Conservation (phyloP, 1,140 invertebrate genomes). For the Aphis gossypii region DNA sequence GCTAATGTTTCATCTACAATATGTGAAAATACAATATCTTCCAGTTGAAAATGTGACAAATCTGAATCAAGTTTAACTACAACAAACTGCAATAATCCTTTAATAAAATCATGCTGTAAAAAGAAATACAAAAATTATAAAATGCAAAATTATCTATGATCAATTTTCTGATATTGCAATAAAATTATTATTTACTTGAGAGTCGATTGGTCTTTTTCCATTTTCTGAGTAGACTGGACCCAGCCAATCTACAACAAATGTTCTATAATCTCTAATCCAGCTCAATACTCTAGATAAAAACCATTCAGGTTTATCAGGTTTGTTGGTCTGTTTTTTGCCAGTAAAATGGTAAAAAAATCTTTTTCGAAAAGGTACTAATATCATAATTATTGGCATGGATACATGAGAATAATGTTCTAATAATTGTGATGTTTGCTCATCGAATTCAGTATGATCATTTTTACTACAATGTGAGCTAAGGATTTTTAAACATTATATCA, state of each 20-base stretch:
- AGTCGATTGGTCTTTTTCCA: conserved; percentile 2
- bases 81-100: conserved; percentile 81
- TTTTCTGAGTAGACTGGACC: conserved; percentile 80
- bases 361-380: conserved; percentile 76
- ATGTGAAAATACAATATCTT: conserved; percentile 87
- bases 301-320: conserved; percentile 92
- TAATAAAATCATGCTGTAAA: conserved; percentile 84
- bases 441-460: conserved; percentile 64
- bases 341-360: conserved; percentile 91
- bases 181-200: conserved; percentile 15
- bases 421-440: conserved; percentile 67
- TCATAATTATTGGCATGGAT: conserved; percentile 71
- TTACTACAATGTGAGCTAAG: conserved; percentile 22
- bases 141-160: neutral
- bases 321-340: conserved; percentile 85
- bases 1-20: conserved; percentile 87
- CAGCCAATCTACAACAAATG: conserved; percentile 79
- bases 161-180: neutral
- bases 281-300: conserved; percentile 73
- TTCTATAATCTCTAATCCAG: conserved; percentile 86
- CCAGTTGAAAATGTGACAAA: conserved; percentile 77
- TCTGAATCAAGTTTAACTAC: conserved; percentile 85
- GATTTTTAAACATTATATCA: neutral
- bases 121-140: conserved; percentile 53
- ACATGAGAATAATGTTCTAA: conserved; percentile 70